phyloP scores from a whole-genome alignment of 2,113 vertebrate genomes.

The Sisor rabdophorus region DNA sequence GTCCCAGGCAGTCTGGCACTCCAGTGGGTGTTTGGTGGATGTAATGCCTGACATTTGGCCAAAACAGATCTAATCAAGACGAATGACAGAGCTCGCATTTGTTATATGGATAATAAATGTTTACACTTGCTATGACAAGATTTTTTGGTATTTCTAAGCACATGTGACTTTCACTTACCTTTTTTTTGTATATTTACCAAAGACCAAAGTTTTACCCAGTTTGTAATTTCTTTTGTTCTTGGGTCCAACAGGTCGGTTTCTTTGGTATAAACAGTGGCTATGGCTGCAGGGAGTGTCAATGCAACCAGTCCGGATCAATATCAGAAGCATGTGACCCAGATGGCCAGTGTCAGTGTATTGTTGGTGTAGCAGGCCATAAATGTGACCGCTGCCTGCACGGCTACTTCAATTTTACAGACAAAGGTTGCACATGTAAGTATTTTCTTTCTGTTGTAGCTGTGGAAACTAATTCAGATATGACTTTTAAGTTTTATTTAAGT shows the following conservation, averaged over 20 bases:
- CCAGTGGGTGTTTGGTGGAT: conserved; percentile 19
- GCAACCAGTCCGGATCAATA: conserved; percentile 71
- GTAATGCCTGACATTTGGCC: conserved; percentile 28
- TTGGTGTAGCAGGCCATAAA: conserved; percentile 75
- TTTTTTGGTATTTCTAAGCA: background rate
- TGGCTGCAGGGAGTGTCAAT: conserved; percentile 79
- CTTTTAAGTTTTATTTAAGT: background rate
- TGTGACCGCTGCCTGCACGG: conserved; percentile 80
- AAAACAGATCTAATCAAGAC: conserved; percentile 25
- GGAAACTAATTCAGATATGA: background rate
- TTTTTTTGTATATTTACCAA: background rate
- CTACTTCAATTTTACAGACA: conserved; percentile 71
- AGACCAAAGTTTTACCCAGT: background rate
- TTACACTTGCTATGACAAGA: conserved; percentile 18
- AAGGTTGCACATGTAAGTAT: conserved; percentile 78
- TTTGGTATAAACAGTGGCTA: conserved; percentile 70
- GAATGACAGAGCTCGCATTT: conserved; percentile 29
- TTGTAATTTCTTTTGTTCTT: background rate
- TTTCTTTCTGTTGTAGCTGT: background rate
- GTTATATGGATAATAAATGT: conserved; percentile 15
- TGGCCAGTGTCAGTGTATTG: conserved; percentile 77
- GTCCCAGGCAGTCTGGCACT: conserved; percentile 11
- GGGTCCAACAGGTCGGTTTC: conserved; percentile 75
- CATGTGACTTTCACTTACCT: background rate
- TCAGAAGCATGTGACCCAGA: conserved; percentile 71